Percentiles rank a stretch among this genome's conserved stretches.
Conservation (phyloP, 2,113 vertebrate species). For the Fulmarus glacialis region DNA sequence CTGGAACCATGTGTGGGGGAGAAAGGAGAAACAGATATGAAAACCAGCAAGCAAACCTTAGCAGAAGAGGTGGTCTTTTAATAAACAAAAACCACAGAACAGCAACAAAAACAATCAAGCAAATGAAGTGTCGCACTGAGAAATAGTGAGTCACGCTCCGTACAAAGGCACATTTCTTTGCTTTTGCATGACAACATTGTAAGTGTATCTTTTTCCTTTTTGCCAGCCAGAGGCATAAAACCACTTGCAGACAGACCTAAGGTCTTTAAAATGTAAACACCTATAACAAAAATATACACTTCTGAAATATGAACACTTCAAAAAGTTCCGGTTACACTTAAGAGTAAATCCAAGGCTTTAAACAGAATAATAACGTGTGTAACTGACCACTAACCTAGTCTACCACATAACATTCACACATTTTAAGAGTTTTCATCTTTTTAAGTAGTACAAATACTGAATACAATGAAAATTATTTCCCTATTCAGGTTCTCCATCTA, state of each 20-base stretch:
- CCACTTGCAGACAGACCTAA: background rate
- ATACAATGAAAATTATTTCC: background rate
- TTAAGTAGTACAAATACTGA: background rate
- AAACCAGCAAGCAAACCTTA: background rate
- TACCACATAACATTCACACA: background rate
- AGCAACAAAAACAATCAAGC: conserved; percentile 28
- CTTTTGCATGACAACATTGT: conserved; percentile 49
- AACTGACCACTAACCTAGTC: background rate
- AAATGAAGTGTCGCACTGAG: conserved; percentile 7
- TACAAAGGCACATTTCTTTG: conserved; percentile 59
- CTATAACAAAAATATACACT: conserved; percentile 26
- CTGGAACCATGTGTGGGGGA: background rate
- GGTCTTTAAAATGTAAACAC: conserved; percentile 46
- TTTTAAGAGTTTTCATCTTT: background rate
- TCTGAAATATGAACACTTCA: conserved; percentile 4
- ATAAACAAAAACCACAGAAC: background rate
- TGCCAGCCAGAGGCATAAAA: conserved; percentile 62
- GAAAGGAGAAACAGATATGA: background rate
- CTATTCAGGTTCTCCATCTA: background rate
- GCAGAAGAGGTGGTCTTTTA: background rate
- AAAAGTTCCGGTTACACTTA: conserved; percentile 41
- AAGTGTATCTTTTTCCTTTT: conserved; percentile 53
- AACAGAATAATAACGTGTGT: background rate
- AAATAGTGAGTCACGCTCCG: conserved; percentile 27
- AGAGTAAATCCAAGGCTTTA: background rate